phyloP scores from a whole-genome alignment of 2,113 vertebrate genomes.

The Vanacampus margaritifer region DNA sequence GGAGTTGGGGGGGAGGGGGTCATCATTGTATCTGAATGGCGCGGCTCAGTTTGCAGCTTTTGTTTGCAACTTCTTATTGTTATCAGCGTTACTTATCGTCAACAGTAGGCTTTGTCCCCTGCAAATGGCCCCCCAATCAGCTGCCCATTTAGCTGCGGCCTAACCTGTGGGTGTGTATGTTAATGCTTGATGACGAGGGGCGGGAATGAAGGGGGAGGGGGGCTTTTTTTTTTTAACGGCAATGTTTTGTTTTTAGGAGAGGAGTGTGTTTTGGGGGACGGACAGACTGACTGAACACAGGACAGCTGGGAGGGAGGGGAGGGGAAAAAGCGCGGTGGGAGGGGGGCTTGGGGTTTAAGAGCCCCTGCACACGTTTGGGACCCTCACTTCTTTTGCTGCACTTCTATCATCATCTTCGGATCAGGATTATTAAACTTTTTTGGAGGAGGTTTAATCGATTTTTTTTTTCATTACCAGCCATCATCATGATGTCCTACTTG shows the following conservation, averaged over 20 bases:
- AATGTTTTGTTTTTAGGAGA: constrained; percentile 73
- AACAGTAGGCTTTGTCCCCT: constrained; percentile 91
- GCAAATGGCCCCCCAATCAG: constrained; percentile 94
- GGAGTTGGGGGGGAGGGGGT: background rate
- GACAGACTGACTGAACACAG: constrained; percentile 72
- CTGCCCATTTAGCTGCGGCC: constrained; percentile 81
- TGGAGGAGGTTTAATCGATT: background rate
- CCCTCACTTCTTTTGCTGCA: constrained; percentile 57
- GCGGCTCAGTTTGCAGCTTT: constrained; percentile 76
- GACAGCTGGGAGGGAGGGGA: constrained; percentile 43
- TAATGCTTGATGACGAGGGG: constrained; percentile 64
- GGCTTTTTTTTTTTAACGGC: constrained; percentile 73
- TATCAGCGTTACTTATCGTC: constrained; percentile 94
- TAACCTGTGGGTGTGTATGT: constrained; percentile 84
- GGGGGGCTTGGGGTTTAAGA: constrained; percentile 66
- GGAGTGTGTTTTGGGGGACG: constrained; percentile 56
- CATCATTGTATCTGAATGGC: constrained; percentile 64
- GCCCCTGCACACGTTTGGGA: constrained; percentile 53
- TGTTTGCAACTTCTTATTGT: constrained; percentile 74
- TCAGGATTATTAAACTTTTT: background rate
- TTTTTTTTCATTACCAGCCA: constrained; percentile 8
- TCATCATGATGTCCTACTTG: constrained; percentile 99
- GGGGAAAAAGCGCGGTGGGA: too few species aligned
- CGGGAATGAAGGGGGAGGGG: constrained; percentile 22
- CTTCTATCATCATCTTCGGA: background rate